phyloP scores from a whole-genome alignment of 2,113 vertebrate genomes.

The Dipodomys spectabilis region DNA sequence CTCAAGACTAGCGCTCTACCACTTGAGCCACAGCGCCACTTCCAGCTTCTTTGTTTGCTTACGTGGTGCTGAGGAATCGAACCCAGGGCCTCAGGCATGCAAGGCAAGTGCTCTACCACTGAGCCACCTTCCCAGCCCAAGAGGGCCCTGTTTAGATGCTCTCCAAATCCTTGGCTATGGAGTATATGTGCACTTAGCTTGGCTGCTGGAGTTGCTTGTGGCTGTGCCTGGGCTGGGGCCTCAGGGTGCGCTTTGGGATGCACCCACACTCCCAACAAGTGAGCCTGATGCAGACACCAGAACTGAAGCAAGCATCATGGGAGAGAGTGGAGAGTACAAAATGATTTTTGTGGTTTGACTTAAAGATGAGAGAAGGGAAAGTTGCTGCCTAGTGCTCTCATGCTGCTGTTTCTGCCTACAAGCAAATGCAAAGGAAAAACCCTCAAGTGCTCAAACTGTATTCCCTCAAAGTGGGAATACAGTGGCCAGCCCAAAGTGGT shows the following conservation, averaged over 20 bases:
- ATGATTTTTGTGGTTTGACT: constrained; percentile 95
- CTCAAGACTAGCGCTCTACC: too few species aligned
- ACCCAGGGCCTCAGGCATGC: too few species aligned
- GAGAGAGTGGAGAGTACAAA: constrained; percentile 95
- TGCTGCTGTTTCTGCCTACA: constrained; percentile 95
- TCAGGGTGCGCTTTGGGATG: constrained; percentile 81
- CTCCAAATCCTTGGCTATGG: constrained; percentile 85
- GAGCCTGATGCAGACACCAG: constrained; percentile 59
- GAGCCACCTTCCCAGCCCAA: too few species aligned
- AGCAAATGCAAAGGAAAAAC: constrained; percentile 91
- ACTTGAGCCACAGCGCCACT: too few species aligned
- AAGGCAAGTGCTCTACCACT: too few species aligned
- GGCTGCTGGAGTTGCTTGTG: constrained; percentile 90
- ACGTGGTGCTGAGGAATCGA: too few species aligned
- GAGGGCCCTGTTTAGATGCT: constrained; percentile 15
- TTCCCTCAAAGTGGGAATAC: constrained; percentile 69
- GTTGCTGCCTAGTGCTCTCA: constrained; percentile 96
- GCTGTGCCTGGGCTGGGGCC: constrained; percentile 93
- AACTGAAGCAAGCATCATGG: constrained; percentile 88
- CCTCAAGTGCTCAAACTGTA: constrained; percentile 92
- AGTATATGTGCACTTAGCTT: constrained; percentile 87
- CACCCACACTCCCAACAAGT: not conserved
- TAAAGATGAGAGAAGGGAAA: constrained; percentile 99
- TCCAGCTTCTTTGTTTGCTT: too few species aligned
- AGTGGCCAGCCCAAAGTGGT: too few species aligned